phyloP scores from a whole-genome alignment of 1,140 invertebrate genomes.

The Drosophila subpulchrella region DNA sequence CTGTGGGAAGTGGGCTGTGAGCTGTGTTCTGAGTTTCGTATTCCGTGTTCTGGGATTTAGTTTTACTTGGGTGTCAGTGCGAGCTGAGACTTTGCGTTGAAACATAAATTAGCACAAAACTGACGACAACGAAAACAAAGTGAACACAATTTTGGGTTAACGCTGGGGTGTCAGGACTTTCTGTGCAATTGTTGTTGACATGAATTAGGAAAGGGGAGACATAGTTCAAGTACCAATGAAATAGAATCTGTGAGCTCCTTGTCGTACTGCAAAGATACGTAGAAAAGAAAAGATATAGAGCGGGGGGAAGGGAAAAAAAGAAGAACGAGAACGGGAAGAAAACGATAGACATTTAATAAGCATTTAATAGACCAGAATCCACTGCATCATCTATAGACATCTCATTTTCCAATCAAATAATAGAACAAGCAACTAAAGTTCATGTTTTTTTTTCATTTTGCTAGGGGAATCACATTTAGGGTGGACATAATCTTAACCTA shows the following conservation, averaged over 20 bases:
- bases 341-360: slow-evolving; percentile 51
- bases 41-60: no score
- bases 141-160: slow-evolving; percentile 35
- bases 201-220: slow-evolving; percentile 25
- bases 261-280: slow-evolving; percentile 84
- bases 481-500: no score
- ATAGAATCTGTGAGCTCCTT: slow-evolving; percentile 85
- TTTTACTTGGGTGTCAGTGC: slow-evolving; percentile 5
- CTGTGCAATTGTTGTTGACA: slow-evolving; percentile 23
- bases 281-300: slow-evolving; percentile 63
- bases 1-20: slow-evolving; percentile 31
- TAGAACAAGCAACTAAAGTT: slow-evolving; percentile 22
- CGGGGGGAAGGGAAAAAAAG: slow-evolving; percentile 40
- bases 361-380: slow-evolving; percentile 19
- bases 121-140: slow-evolving; percentile 25
- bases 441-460: slow-evolving; percentile 2
- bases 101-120: slow-evolving; percentile 44
- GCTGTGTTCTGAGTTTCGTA: slow-evolving; percentile 2
- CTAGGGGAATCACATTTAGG: slow-evolving; percentile 3
- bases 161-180: slow-evolving; percentile 6
- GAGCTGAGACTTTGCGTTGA: slow-evolving; percentile 18
- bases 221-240: slow-evolving; percentile 82
- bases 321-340: slow-evolving; percentile 42
- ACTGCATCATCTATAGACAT: slow-evolving; percentile 7
- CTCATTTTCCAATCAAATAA: slow-evolving; percentile 9